Conservation (phyloP, 2,797 vertebrate genomes). For the Avahi laniger region DNA sequence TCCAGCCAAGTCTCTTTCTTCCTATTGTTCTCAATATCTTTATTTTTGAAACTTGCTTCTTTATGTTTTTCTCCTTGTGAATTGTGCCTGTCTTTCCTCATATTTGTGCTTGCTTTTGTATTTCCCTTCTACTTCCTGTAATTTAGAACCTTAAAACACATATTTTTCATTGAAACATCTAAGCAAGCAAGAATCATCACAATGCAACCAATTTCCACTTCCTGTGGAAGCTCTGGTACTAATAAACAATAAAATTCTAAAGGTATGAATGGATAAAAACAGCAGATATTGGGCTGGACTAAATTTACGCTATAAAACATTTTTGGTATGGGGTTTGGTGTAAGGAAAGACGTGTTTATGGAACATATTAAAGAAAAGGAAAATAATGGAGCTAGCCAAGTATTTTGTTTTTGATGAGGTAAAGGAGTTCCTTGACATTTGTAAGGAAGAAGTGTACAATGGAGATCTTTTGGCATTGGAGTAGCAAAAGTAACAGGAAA, state of each 20-base stretch:
- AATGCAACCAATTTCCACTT: neutral
- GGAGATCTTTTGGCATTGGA: neutral
- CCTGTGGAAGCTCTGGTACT: neutral
- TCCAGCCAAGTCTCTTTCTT: neutral
- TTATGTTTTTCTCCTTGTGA: slow-evolving; percentile 20
- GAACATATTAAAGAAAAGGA: neutral
- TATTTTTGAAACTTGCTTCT: slow-evolving; percentile 17
- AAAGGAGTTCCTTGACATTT: slow-evolving; percentile 14
- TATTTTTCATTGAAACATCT: slow-evolving; percentile 12
- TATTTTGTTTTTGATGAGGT: slow-evolving; percentile 4
- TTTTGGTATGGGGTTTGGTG: slow-evolving; percentile 21
- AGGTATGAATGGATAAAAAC: slow-evolving; percentile 1
- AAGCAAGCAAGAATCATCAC: slow-evolving; percentile 21
- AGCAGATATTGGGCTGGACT: neutral
- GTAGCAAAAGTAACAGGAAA: slow-evolving; percentile 3
- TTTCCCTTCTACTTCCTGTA: slow-evolving; percentile 34
- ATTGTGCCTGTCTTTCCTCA: slow-evolving; percentile 21
- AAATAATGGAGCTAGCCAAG: neutral
- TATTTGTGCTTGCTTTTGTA: slow-evolving; percentile 39
- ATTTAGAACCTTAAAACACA: slow-evolving; percentile 32
- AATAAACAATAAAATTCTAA: slow-evolving; percentile 22
- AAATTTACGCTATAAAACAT: neutral
- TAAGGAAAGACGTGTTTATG: slow-evolving; percentile 5
- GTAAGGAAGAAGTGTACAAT: neutral
- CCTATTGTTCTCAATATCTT: neutral